Evolutionary conservation across 2,113 vertebrate genomes (phyloP).

Genomic region (Dipodomys stephensi): DNA sequence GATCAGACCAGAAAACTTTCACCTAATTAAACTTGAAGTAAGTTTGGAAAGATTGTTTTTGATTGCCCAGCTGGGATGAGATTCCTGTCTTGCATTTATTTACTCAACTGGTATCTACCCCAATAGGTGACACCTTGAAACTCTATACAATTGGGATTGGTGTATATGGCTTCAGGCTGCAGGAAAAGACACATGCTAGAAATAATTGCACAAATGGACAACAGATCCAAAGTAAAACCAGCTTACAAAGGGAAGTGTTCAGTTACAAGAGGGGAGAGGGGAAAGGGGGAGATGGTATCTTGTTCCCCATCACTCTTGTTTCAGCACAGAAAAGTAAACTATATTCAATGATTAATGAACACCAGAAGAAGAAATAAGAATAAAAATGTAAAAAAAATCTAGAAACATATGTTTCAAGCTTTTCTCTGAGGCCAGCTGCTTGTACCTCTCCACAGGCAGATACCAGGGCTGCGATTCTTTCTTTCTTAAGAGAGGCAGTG

Average conservation of each 20-base stretch:
- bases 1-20: background rate
- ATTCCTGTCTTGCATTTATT: background rate
- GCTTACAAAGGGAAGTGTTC: background rate
- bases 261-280: background rate
- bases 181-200: background rate
- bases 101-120: background rate
- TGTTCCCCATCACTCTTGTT: background rate
- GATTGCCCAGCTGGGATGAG: background rate
- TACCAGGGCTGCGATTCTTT: background rate
- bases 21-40: background rate
- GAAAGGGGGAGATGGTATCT: background rate
- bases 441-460: fast-evolving
- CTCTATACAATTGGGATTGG: background rate
- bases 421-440: background rate
- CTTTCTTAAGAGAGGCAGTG: background rate
- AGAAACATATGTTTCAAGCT: background rate
- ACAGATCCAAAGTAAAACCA: background rate
- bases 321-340: background rate
- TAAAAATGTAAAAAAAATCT: background rate
- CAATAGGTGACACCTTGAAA: background rate
- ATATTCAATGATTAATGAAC: background rate
- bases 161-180: background rate
- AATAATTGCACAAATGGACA: background rate
- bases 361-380: background rate
- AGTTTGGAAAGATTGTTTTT: background rate